Evolutionary conservation across 2,113 vertebrate species (phyloP), one percentile per base, ranked within the genome.

Genomic region (Acanthochromis polyacanthus): DNA sequence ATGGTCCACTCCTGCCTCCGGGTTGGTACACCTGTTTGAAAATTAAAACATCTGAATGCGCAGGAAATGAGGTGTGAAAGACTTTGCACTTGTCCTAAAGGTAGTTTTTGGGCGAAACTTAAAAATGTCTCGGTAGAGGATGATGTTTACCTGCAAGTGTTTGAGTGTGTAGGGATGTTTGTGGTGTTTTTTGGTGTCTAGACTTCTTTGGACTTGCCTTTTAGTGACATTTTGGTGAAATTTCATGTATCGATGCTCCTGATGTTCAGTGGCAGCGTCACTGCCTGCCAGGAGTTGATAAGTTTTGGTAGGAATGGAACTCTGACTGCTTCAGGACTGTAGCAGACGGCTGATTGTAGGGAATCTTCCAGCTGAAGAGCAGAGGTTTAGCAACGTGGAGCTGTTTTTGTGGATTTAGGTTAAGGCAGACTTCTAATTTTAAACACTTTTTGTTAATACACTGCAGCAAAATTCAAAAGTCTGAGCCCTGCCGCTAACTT

Each of bases 291-390:
- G 30, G 7, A 53, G 62, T 51, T 59, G 62, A 36, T 51, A 51
- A 51, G 8, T 51, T 51, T 20, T 17, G 48, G 19, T 51, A 51
- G 16, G 19, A 17, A 7, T 6, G 4, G 45, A 17, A 17, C 17
- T 50, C 6, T 50, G 16, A 59, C 4, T 52, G 10, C 60, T 59
- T 53, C 23, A 59, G 32, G 32, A 66, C 60, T 59, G 53, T 4
- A 2, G 46, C 5, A 5, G 23, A 20, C 11, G 2, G 17, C 48
- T 51, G 3, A 8, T 51, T 51, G 19, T 20, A 10, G 48, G 16
- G 50, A 58, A 36, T 56, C 22, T 25, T 36, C 64, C 11, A 19
- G 4, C 69, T 25, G 48, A 52, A 19, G 56, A 76, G 55, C 32
- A 0, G 56, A 43, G 32, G 5, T 43, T 15, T 2, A 9, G 22